Percentiles rank a stretch among this genome's conserved stretches.
phyloP scores from a whole-genome alignment of 1,140 invertebrate genomes.

The Drosophila baimaii region DNA sequence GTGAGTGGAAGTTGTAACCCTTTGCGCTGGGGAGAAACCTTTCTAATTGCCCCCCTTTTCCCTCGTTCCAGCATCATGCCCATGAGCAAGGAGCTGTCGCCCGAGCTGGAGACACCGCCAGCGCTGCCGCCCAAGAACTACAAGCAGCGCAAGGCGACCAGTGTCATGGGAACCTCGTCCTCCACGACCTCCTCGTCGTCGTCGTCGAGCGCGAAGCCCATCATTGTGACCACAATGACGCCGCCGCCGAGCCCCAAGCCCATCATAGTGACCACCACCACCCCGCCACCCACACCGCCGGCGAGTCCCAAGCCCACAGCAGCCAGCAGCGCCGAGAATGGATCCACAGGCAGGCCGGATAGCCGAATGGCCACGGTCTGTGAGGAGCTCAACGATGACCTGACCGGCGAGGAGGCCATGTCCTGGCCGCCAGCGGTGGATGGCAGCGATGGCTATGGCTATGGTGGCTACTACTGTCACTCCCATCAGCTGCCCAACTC shows the following conservation, averaged over 20 bases:
- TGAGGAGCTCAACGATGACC: slow-evolving; percentile 65
- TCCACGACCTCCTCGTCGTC: slow-evolving; percentile 67
- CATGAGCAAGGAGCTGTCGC: slow-evolving; percentile 70
- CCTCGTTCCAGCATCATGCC: slow-evolving; percentile 59
- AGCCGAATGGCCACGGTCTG: slow-evolving; percentile 75
- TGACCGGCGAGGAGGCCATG: slow-evolving; percentile 26
- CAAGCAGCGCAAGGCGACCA: slow-evolving; percentile 66
- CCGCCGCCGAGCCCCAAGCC: slow-evolving; percentile 23
- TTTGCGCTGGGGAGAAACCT: neutral
- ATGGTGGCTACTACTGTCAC: slow-evolving; percentile 58
- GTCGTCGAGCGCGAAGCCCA: slow-evolving; percentile 79
- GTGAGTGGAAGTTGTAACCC: slow-evolving; percentile 44
- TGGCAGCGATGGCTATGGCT: slow-evolving; percentile 29
- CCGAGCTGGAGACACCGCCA: slow-evolving; percentile 87
- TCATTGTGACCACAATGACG: slow-evolving; percentile 9
- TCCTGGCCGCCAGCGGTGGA: slow-evolving; percentile 25
- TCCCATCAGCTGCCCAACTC: slow-evolving; percentile 72
- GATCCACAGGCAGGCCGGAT: slow-evolving; percentile 30
- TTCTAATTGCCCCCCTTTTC: neutral
- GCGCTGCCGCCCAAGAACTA: slow-evolving; percentile 90
- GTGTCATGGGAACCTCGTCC: slow-evolving; percentile 15
- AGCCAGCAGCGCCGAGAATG: slow-evolving; percentile 34
- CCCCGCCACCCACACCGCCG: slow-evolving; percentile 10
- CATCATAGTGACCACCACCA: slow-evolving; percentile 16
- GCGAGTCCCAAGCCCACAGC: neutral